Conservation (phyloP, 2,797 vertebrate species). For the Chaetodon trifasciatus region DNA sequence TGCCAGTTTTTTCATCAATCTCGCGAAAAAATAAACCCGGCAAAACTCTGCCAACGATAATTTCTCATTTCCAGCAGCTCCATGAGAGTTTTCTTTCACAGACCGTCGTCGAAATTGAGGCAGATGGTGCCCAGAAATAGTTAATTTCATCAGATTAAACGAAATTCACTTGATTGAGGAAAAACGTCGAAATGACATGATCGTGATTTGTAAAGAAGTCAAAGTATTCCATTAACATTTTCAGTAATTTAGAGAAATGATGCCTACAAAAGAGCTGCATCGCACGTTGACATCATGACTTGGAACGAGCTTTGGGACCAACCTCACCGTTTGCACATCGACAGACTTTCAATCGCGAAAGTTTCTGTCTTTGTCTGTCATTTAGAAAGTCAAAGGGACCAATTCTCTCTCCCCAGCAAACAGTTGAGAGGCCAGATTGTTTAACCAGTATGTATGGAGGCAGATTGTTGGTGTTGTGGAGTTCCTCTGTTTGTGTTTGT, state of each 20-base stretch:
- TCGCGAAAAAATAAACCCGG: slow-evolving; percentile 10
- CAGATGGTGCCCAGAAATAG: background rate
- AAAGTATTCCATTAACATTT: background rate
- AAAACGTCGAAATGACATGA: background rate
- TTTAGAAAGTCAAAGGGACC: background rate
- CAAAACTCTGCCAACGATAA: slow-evolving; percentile 23
- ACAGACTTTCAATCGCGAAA: background rate
- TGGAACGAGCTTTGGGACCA: background rate
- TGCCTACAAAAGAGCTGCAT: background rate
- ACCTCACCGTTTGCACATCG: slow-evolving; percentile 1
- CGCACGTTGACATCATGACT: background rate
- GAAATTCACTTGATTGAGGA: slow-evolving; percentile 4
- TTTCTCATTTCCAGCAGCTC: slow-evolving; percentile 26
- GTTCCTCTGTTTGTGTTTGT: slow-evolving; percentile 28
- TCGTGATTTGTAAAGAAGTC: background rate
- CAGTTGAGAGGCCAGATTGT: slow-evolving; percentile 22
- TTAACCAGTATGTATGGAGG: slow-evolving; percentile 5
- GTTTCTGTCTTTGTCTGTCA: slow-evolving; percentile 22
- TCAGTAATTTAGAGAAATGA: background rate
- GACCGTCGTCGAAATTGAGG: slow-evolving; percentile 10
- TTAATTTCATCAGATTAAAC: background rate
- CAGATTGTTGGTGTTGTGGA: slow-evolving; percentile 30
- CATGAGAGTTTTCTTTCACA: slow-evolving; percentile 5
- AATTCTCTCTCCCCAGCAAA: slow-evolving; percentile 9
- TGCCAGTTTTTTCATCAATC: slow-evolving; percentile 27